These are phyloP conservation scores for Dryobotodes eremita DNA, from an alignment of 2,888 invertebrate genomes.

Conservation along the genomic window DNA sequence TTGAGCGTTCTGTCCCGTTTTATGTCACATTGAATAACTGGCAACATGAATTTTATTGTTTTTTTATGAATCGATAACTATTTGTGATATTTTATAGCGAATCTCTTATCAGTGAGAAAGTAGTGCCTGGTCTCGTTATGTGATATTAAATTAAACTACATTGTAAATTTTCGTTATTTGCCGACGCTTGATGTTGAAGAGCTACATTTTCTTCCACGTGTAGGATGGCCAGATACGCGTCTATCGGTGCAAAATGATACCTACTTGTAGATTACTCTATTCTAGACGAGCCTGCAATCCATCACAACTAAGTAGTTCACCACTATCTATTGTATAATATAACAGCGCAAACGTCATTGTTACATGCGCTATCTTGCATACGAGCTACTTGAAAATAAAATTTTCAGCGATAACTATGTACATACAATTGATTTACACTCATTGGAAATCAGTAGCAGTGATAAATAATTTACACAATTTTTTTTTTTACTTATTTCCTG, in stretches of 20 bases:
- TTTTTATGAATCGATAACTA: constrained; percentile 26
- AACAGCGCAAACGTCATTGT: constrained; percentile 34
- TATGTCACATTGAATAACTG: constrained; percentile 37
- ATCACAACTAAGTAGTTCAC: constrained; percentile 38
- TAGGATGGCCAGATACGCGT: background rate
- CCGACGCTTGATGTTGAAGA: background rate
- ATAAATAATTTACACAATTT: background rate
- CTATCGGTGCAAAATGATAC: constrained; percentile 2
- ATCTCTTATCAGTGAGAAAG: constrained; percentile 4
- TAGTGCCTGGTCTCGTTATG: background rate
- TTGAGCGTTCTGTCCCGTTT: constrained; percentile 49
- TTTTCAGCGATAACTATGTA: constrained; percentile 20
- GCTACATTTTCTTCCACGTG: constrained; percentile 9
- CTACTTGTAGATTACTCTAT: constrained; percentile 19
- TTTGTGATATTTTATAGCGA: constrained; percentile 19
- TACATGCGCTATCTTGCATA: constrained; percentile 28
- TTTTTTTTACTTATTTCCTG: background rate
- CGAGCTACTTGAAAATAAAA: constrained; percentile 30
- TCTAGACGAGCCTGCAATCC: constrained; percentile 43
- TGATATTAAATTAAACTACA: background rate
- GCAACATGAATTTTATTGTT: constrained; percentile 5
- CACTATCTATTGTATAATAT: constrained; percentile 47
- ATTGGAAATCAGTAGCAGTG: constrained; percentile 23
- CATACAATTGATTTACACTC: constrained; percentile 21
- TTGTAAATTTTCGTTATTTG: background rate